Base-by-base conservation (phyloP, 2,888 invertebrate genomes). In the Disparrhopalites patrizii region DNA sequence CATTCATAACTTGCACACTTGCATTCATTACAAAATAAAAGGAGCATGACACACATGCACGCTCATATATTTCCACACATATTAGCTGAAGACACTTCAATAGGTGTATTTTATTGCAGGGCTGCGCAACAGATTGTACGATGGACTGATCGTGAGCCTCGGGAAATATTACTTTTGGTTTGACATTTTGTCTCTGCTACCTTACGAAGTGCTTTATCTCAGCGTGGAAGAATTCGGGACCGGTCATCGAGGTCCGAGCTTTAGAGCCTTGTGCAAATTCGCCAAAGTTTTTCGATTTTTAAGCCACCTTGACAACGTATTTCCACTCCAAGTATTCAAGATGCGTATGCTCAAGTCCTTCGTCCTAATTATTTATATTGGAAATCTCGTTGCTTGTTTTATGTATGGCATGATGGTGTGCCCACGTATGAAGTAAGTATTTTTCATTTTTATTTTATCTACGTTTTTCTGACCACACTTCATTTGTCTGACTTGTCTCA, bases 261-360 rank as follows among this genome's bases (percentile, higher is more conserved):
- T 51, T 23, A 7, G 61, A 10, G 51, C 33, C 23, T 15, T 61
- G 8, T 51, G 50, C 31, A 47, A 61, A 51, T 43, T 18, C 25
- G 4, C 15, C 23, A 61, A 50, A 36, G 61, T 61, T 28, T 20
- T 62, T 3, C 50, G 61, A 40, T 68, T 62, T 20, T 52, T 70
- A n/a, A 51, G 62, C 30, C 62, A 62, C 30, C 33, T 68, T 64
- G 68, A 68, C 15, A 70, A 70, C 51, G 57, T 70, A 7, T 68
- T 66, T 36, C 68, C 70, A n/a, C 64, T 65, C 15, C 33, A 65
- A 13, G 36, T 65, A 7, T 67, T 68, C 25, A 54, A 58, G 52
- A 64, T 65, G 15, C 62, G 70, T 13, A 50, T 67, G 1, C 25
- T 57, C 25, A 66, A 67, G 36, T 57, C 70, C 51, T 66, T 67